These are phyloP conservation scores for Resseliella maxima DNA, from an alignment of 2,888 invertebrate genomes.

Conservation along the genomic window DNA sequence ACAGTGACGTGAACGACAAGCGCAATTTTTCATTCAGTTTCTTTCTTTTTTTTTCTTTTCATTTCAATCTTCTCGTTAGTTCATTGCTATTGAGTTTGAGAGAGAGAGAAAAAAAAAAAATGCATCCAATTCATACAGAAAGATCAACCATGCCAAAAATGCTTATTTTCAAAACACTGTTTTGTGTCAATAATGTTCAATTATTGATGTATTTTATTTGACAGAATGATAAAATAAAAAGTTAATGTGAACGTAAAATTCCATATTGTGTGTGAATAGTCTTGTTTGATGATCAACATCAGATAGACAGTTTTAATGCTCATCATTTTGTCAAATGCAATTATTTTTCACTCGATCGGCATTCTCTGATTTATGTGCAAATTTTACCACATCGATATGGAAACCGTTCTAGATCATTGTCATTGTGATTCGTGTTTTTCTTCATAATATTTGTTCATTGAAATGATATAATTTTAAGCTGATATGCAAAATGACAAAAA, in stretches of 20 bases:
- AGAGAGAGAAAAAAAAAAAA: not conserved
- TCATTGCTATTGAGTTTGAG: not conserved
- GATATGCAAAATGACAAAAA: not conserved
- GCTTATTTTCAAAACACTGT: too few species aligned
- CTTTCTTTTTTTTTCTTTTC: too few species aligned
- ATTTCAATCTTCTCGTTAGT: too few species aligned
- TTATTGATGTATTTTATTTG: not conserved
- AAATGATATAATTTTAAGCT: not conserved
- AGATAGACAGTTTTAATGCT: not conserved
- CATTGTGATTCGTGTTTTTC: not conserved
- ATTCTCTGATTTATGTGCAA: slow-evolving; percentile 34
- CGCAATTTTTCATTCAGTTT: slow-evolving; percentile 6
- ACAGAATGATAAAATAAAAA: not conserved
- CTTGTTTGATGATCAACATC: not conserved
- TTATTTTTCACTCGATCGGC: not conserved
- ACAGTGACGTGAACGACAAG: slow-evolving; percentile 21
- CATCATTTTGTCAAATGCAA: slow-evolving; percentile 7
- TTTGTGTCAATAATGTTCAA: not conserved
- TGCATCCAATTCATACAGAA: not conserved
- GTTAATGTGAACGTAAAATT: not conserved
- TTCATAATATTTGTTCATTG: not conserved
- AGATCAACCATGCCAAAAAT: not conserved
- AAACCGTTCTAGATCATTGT: slow-evolving; percentile 30
- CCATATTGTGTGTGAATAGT: not conserved
- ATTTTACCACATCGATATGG: not conserved